Evolutionary conservation across 2,797 vertebrate species (phyloP), one percentile per base, ranked within the genome.

Genomic region (Urophycis tenuis): DNA sequence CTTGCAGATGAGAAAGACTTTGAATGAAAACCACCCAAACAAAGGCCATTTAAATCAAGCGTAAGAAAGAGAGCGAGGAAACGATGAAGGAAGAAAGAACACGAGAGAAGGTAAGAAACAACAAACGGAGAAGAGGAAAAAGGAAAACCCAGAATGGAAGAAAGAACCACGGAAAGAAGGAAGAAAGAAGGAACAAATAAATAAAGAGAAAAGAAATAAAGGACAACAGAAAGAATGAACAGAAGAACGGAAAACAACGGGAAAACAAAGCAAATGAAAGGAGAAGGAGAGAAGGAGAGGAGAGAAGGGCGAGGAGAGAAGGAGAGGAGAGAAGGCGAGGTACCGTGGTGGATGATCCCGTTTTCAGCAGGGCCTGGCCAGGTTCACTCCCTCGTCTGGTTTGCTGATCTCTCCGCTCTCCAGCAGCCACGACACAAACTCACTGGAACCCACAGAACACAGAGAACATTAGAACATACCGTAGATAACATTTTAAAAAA

Each of bases 281-380:
- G 9, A 8, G 9, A 12, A 53, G 49, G n/a, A 22, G 9, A 53
- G 14, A 69, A 69, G 67, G 67, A 67, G 0, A 39, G 12, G 64
- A 30, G 17, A 25, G 64, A 11, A 67, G 22, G 60, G 60, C 6
- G 1, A 67, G 25, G 64, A 31, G 15, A 29, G 25, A 15, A n/a
- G 15, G 15, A 60, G 19, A 22, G 17, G 17, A 49, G 53, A 64
- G n/a, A 5, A 69, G 29, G 69, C 17, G 30, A 12, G 4, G 96
- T 90, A 98, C 98, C 96, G 0, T 99, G 98, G 90, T 99, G 98
- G 88, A 99, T 99, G 80, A 99, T 98, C 77, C 98, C 98, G 1
- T 99, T 99, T 89, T 99, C 91, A 99, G 74, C 36, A 99, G 88
- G 7, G 97, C 98, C 87, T 99, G 98, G 86, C 98, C 98, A 99